Percentiles rank a stretch among this genome's conserved stretches.
Evolutionary conservation across 2,888 invertebrate species (phyloP).

Genomic region (Kryphioiulus occultus): DNA sequence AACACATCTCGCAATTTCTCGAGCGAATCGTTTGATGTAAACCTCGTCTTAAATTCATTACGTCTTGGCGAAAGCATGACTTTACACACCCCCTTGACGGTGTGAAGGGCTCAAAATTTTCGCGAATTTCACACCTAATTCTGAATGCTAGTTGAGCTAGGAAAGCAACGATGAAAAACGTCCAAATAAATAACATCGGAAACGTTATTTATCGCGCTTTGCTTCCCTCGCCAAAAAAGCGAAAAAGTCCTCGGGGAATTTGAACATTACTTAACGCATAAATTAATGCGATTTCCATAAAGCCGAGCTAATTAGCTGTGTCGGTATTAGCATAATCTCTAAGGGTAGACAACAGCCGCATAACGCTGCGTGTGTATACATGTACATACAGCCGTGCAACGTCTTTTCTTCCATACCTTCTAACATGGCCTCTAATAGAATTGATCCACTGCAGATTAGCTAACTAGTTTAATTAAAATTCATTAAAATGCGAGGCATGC

Average conservation of each 20-base stretch:
- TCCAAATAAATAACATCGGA: background rate
- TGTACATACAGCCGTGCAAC: background rate
- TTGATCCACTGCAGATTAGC: background rate
- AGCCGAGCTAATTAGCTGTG: slow-evolving; percentile 19
- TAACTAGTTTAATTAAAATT: slow-evolving; percentile 10
- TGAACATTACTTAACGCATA: slow-evolving; percentile 22
- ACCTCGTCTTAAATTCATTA: background rate
- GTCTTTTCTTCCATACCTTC: background rate
- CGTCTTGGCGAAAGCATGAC: background rate
- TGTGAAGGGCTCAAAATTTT: background rate
- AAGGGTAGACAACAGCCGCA: slow-evolving; percentile 12
- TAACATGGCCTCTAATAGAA: too few relatives aligned
- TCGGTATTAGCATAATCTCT: slow-evolving; percentile 6
- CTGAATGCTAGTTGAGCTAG: background rate
- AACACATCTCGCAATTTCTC: background rate
- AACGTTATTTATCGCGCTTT: slow-evolving; percentile 1
- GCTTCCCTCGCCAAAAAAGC: background rate
- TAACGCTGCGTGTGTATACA: background rate
- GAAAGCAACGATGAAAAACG: background rate
- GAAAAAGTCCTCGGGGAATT: slow-evolving; percentile 19
- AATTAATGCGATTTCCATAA: slow-evolving; percentile 35
- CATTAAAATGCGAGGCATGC: background rate
- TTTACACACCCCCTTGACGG: background rate
- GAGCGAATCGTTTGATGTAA: background rate
- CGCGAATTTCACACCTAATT: background rate